phyloP scores from a whole-genome alignment of 2,113 vertebrate species.

The Rafetus swinhoei region DNA sequence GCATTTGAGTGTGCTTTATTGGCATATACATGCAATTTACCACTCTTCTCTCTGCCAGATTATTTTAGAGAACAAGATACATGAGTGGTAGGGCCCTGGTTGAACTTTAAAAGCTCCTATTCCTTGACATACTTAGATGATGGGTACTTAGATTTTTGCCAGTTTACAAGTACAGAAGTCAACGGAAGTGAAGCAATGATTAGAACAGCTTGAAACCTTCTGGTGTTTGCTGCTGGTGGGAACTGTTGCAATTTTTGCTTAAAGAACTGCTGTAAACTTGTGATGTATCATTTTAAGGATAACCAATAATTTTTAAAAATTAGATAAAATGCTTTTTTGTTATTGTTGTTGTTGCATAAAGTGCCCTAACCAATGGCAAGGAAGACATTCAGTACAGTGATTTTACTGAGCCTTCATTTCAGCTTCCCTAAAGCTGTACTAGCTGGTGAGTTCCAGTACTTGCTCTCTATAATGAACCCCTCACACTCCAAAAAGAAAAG shows the following conservation, averaged over 20 bases:
- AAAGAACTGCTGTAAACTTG: not conserved
- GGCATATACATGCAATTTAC: not conserved
- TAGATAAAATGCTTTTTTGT: not conserved
- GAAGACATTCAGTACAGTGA: fast-evolving
- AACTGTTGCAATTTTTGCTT: not conserved
- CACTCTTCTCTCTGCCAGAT: not conserved
- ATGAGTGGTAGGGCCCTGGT: not conserved
- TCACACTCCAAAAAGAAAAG: not conserved
- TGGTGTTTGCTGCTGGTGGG: not conserved
- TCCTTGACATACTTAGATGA: not conserved
- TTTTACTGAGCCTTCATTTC: fast-evolving
- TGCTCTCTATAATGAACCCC: not conserved
- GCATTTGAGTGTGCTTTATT: not conserved
- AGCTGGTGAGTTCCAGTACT: not conserved
- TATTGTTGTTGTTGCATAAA: not conserved
- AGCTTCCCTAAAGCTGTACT: fast-evolving
- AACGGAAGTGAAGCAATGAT: not conserved
- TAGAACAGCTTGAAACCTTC: fast-evolving
- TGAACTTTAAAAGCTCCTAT: not conserved
- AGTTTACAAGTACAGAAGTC: not conserved
- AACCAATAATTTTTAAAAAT: not conserved
- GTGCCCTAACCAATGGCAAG: not conserved
- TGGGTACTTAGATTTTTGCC: not conserved
- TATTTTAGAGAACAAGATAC: not conserved
- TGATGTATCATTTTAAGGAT: not conserved